Conservation (phyloP, 2,797 vertebrate genomes). For the Poeciliopsis gracilis region DNA sequence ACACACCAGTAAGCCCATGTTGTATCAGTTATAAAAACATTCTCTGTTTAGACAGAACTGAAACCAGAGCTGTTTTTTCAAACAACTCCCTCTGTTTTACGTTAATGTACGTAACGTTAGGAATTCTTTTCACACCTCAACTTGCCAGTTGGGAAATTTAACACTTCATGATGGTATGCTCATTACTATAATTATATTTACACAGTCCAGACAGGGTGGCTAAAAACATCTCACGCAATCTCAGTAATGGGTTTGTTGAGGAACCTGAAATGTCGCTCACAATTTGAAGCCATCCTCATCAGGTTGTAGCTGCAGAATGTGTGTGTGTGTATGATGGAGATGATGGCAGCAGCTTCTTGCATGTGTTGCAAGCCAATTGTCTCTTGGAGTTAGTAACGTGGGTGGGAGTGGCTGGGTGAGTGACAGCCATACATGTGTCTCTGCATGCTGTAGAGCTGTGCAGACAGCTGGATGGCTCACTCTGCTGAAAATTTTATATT, state of each 20-base stretch:
- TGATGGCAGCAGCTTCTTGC: not conserved
- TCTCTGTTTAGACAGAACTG: conserved; percentile 1
- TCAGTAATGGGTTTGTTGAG: not conserved
- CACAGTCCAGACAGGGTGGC: conserved; percentile 6
- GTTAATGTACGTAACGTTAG: not conserved
- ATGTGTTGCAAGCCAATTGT: conserved; percentile 21
- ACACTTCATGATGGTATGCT: not conserved
- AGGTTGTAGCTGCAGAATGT: not conserved
- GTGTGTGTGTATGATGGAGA: not conserved
- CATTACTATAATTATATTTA: conserved; percentile 4
- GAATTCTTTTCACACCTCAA: not conserved
- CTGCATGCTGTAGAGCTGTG: conserved; percentile 52
- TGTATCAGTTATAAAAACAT: conserved; percentile 9
- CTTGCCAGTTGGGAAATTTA: not conserved
- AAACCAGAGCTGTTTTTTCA: not conserved
- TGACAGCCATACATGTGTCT: conserved; percentile 57
- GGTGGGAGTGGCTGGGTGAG: conserved; percentile 55
- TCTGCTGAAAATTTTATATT: conserved; percentile 68
- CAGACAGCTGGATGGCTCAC: conserved; percentile 70
- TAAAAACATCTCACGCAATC: not conserved
- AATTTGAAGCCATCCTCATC: not conserved
- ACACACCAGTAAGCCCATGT: conserved; percentile 6
- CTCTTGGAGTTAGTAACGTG: conserved; percentile 21
- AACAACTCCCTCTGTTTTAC: conserved; percentile 10
- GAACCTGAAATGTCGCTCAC: conserved; percentile 6